These are phyloP conservation scores for Rhipidura dahli DNA, from an alignment of 2,113 vertebrate genomes.

Conservation along the genomic window DNA sequence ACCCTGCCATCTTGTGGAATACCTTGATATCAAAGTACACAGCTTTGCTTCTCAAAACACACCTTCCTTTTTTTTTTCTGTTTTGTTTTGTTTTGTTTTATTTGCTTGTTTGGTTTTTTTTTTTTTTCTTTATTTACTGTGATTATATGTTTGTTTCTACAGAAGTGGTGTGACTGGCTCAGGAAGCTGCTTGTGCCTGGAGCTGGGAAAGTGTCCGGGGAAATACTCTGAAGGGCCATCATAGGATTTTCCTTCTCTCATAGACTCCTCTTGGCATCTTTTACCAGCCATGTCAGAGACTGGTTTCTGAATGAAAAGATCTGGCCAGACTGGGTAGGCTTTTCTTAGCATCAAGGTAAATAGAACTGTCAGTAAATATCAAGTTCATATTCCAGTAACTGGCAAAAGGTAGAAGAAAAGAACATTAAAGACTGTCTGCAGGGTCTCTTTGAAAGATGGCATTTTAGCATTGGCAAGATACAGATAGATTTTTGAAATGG, in stretches of 20 bases:
- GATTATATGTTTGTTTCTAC: not conserved
- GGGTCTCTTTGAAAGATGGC: not conserved
- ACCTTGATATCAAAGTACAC: not conserved
- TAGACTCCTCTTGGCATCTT: not conserved
- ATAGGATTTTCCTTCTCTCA: not conserved
- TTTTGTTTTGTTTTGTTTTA: too few species aligned
- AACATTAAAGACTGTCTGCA: not conserved
- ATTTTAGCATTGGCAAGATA: not conserved
- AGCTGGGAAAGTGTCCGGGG: not conserved
- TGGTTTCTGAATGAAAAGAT: not conserved
- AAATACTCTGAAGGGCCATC: not conserved
- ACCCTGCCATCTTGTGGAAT: conserved; percentile 39
- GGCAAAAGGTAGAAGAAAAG: not conserved
- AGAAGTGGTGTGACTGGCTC: not conserved
- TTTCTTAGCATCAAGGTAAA: not conserved
- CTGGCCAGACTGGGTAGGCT: not conserved
- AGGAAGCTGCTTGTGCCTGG: not conserved
- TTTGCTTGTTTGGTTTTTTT: not conserved
- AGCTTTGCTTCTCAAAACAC: not conserved
- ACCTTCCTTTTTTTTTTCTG: not conserved
- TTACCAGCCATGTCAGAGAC: not conserved
- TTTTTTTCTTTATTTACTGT: fast-evolving
- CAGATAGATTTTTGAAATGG: not conserved
- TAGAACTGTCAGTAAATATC: not conserved
- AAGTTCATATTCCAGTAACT: not conserved